Percentiles rank a stretch among this genome's conserved stretches.
Conservation (phyloP, 2,113 vertebrate species). For the Daboia siamensis region DNA sequence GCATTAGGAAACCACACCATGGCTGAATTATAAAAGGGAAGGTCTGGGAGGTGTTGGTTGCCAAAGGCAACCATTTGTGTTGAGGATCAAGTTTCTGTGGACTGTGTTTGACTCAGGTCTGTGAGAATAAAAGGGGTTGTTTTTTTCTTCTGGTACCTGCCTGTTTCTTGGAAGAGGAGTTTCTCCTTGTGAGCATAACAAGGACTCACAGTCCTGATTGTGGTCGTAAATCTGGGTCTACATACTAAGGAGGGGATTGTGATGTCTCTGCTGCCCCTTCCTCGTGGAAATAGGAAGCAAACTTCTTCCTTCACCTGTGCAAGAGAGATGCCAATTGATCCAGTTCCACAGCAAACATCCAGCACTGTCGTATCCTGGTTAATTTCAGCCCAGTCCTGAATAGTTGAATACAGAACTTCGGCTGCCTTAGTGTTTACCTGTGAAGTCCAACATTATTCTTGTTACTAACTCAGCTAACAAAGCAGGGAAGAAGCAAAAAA, state of each 20-base stretch:
- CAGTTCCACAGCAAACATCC: slow-evolving; percentile 93
- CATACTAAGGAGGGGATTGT: background rate
- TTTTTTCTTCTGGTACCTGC: too few species aligned
- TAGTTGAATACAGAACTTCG: slow-evolving; percentile 86
- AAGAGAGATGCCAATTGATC: slow-evolving; percentile 94
- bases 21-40: too few species aligned
- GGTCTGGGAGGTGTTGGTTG: too few species aligned
- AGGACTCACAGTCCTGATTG: background rate
- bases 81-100: too few species aligned
- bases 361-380: slow-evolving; percentile 81
- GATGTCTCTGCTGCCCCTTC: background rate
- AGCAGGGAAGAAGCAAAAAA: background rate
- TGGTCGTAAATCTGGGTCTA: too few species aligned
- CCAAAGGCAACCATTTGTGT: too few species aligned
- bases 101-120: too few species aligned
- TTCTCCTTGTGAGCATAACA: too few species aligned
- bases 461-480: too few species aligned
- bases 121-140: too few species aligned
- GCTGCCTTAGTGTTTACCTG: slow-evolving; percentile 92
- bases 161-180: too few species aligned
- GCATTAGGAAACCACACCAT: too few species aligned
- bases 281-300: background rate
- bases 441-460: background rate
- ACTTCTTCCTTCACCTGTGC: slow-evolving; percentile 73
- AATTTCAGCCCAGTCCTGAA: slow-evolving; percentile 88